Evolutionary conservation across 30 jellyfish, hydroid and myxozoan species (phyloP), one percentile per base, ranked within the genome.

Genomic region (Hydractinia echinata): DNA sequence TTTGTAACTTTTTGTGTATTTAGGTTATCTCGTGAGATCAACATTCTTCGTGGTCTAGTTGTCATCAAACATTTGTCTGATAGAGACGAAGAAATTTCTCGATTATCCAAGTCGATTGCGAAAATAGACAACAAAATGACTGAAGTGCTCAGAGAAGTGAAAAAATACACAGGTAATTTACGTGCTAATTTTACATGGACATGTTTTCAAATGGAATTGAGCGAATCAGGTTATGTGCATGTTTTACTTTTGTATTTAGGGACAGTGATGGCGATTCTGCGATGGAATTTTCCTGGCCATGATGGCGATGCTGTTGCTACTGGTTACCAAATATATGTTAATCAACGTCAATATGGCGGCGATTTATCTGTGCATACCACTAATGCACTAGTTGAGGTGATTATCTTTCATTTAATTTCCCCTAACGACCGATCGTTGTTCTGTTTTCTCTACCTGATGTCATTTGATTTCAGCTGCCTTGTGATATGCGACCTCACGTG

Each of bases 231-330:
- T 72, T 8, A 76, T 51, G 0, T 76, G 19, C 19, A 9, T 51
- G 61, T 64, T 14, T 8, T 51, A 10, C 56, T 53, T 67, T 67
- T 58, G 15, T 4, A 0, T 4, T 51, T 53, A 84, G 94, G 94
- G 30, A 19, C 58, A 5, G 85, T 79, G 10, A 78, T 53, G 54
- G 90, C 79, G 13, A 10, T 64, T 62, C 73, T 84, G 11, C 52
- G 73, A 3, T 84, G 94, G 94, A 54, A 54, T 61, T 84, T 84
- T 61, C 94, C 94, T 56, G 90, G 91, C 16, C 94, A 84, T 62
- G 94, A 77, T 50, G 88, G 84, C 58, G 88, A 79, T 51, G 91
- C 88, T 50, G 86, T 61, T 76, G 94, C 91, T 18, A 53, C 66
- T 69, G 89, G 89, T 67, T 82, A 56, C 77, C 50, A 56, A 68